phyloP scores from a whole-genome alignment of 2,113 vertebrate species.

The Acanthisitta chloris region DNA sequence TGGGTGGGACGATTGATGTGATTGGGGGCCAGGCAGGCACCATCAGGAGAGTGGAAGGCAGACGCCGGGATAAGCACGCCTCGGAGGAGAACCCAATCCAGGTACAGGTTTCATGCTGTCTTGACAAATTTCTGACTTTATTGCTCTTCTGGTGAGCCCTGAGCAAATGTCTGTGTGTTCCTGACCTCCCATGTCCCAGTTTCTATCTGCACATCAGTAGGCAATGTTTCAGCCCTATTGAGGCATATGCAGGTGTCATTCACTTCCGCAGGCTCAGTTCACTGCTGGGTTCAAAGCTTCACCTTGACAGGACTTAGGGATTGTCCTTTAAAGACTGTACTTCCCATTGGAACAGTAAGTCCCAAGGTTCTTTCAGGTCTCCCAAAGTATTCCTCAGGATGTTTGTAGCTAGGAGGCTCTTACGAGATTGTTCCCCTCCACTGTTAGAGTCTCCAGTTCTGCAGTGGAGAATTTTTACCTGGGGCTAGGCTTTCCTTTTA shows the following conservation, averaged over 20 bases:
- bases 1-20: conserved; percentile 73
- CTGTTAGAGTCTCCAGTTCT: neutral
- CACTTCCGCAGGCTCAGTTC: neutral
- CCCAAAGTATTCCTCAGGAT: neutral
- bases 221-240: fast-evolving
- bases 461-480: neutral
- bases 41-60: conserved; percentile 70
- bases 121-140: neutral
- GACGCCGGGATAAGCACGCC: conserved; percentile 70
- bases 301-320: neutral
- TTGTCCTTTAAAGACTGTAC: neutral
- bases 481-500: neutral
- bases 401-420: neutral
- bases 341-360: neutral
- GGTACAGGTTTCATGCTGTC: neutral
- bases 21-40: conserved; percentile 74
- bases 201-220: neutral
- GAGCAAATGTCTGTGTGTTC: neutral
- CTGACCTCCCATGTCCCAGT: neutral
- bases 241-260: fast-evolving
- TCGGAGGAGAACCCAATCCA: conserved; percentile 70
- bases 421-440: fast-evolving
- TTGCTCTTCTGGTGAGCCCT: neutral
- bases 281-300: neutral
- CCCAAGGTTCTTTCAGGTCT: neutral